A percentile compares a stretch with the other conserved stretches of the same genome.
Conservation (phyloP, 2,888 invertebrate genomes). For the Eueremaeus valkanovi region DNA sequence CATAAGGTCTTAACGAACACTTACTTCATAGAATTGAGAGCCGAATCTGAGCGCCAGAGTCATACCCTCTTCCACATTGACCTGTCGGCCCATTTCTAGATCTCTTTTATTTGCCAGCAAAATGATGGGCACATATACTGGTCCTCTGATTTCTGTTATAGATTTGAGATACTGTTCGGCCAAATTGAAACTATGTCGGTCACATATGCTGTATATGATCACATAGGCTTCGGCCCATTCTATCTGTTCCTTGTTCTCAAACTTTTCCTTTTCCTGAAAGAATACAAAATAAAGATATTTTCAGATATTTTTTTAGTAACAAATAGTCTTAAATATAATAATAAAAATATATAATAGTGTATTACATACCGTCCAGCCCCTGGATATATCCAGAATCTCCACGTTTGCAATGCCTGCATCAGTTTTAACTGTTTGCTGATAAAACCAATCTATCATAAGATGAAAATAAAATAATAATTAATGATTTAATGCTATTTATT, state of each 20-base stretch:
- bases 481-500: too few species aligned
- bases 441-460: slow-evolving; percentile 62
- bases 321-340: too few species aligned
- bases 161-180: slow-evolving; percentile 67
- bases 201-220: slow-evolving; percentile 71
- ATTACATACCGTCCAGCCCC: slow-evolving; percentile 66
- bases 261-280: neutral
- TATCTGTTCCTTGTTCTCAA: slow-evolving; percentile 56
- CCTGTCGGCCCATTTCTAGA: slow-evolving; percentile 54
- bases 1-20: neutral
- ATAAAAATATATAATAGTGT: too few species aligned
- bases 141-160: slow-evolving; percentile 62
- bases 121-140: slow-evolving; percentile 60
- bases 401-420: slow-evolving; percentile 72
- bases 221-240: slow-evolving; percentile 75
- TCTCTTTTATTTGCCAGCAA: slow-evolving; percentile 75
- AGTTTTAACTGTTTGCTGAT: slow-evolving; percentile 71
- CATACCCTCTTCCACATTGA: slow-evolving; percentile 41
- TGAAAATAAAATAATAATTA: neutral
- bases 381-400: slow-evolving; percentile 73
- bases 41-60: slow-evolving; percentile 24
- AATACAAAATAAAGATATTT: too few species aligned
- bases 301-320: too few species aligned
- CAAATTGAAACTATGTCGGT: slow-evolving; percentile 65
- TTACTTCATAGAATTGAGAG: slow-evolving; percentile 27